These are phyloP conservation scores for Athene cunicularia DNA, from an alignment of 2,113 vertebrate species.

Conservation along the genomic window DNA sequence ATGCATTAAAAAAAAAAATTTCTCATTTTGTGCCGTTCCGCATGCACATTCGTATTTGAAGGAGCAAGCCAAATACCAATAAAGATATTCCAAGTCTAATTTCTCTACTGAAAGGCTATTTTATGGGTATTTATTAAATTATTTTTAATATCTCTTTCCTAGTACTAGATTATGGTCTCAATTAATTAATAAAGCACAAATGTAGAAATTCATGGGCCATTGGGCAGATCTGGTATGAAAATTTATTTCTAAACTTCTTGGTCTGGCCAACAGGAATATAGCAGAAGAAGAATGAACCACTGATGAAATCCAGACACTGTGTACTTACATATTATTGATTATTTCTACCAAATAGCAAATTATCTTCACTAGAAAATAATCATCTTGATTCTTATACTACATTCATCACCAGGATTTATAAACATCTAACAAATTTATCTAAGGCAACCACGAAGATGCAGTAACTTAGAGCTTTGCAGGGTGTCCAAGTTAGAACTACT, in stretches of 20 bases:
- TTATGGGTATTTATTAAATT: not conserved
- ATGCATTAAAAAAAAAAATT: constrained; percentile 15
- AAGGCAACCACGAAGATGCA: not conserved
- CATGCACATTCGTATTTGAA: not conserved
- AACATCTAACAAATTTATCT: not conserved
- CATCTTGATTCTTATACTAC: not conserved
- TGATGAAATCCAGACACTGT: not conserved
- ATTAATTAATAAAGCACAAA: not conserved
- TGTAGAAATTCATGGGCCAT: not conserved
- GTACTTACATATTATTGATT: not conserved
- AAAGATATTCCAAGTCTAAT: not conserved
- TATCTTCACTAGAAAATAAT: not conserved
- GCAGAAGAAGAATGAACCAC: not conserved
- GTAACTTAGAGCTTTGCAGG: not conserved
- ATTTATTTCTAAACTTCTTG: not conserved
- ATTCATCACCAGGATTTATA: not conserved
- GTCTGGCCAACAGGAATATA: not conserved
- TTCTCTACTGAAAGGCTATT: not conserved
- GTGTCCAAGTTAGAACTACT: not conserved
- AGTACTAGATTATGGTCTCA: not conserved
- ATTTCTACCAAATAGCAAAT: not conserved
- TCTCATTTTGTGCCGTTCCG: not conserved
- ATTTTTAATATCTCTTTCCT: not conserved
- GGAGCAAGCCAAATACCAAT: not conserved
- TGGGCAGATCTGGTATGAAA: not conserved